A percentile compares a stretch with the other conserved stretches of the same genome.
Conservation (phyloP, 2,113 vertebrate genomes). For the Hyla sarda region DNA sequence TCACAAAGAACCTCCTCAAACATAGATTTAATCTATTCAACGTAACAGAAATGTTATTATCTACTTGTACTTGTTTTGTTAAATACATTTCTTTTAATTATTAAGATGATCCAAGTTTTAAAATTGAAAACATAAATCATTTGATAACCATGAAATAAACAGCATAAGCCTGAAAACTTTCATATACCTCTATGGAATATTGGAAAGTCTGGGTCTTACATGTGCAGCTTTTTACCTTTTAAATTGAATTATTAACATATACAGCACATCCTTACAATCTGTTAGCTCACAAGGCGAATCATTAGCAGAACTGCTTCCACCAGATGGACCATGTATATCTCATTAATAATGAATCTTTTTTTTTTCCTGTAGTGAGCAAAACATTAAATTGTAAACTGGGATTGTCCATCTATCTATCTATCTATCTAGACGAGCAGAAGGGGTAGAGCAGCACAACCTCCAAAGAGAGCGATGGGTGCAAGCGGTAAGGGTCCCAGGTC, state of each 20-base stretch:
- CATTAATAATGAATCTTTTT: constrained; percentile 32
- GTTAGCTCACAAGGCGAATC: constrained; percentile 13
- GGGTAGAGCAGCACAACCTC: too few species aligned
- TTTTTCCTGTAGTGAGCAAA: constrained; percentile 1
- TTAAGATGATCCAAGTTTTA: background rate
- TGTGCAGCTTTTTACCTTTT: constrained; percentile 21
- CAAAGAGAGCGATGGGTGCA: too few species aligned
- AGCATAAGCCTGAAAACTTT: background rate
- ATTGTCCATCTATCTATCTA: background rate
- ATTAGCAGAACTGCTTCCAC: constrained; percentile 31
- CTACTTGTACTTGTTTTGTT: background rate
- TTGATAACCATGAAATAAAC: background rate
- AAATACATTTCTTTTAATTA: background rate
- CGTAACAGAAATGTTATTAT: too few species aligned
- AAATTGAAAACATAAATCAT: background rate
- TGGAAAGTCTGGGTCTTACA: background rate
- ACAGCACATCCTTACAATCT: constrained; percentile 29
- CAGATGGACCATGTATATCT: constrained; percentile 38
- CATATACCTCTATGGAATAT: background rate
- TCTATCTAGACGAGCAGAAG: background rate
- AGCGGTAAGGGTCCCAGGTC: too few species aligned
- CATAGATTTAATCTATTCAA: too few species aligned
- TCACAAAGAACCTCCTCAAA: background rate
- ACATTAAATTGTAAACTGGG: background rate
- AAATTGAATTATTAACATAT: constrained; percentile 28